Conservation (phyloP, 1,140 invertebrate genomes). For the Neuroterus valhalla region DNA sequence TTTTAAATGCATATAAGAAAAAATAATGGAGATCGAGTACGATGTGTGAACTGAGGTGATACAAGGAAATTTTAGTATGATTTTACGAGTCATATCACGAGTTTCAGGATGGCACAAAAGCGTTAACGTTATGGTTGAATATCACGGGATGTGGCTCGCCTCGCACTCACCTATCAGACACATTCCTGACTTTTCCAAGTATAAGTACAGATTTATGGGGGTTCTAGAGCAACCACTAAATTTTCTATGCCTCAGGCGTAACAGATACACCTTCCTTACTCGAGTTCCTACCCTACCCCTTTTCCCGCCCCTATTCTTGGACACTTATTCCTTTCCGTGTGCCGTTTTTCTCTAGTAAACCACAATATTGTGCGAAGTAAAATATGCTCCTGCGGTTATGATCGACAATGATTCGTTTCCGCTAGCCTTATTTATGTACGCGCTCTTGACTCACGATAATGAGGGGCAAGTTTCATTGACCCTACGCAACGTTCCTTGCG, state of each 20-base stretch:
- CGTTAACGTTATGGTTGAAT: slow-evolving; percentile 10
- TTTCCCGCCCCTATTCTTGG: background rate
- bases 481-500: background rate
- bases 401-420: slow-evolving; percentile 28
- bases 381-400: slow-evolving; percentile 21
- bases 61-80: slow-evolving; percentile 7
- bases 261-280: slow-evolving; percentile 19
- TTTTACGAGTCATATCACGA: background rate
- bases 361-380: slow-evolving; percentile 4
- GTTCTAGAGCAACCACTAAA: slow-evolving; percentile 27
- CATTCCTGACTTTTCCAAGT: slow-evolving; percentile 19
- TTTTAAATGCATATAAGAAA: too few relatives aligned
- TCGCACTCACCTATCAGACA: slow-evolving; percentile 1
- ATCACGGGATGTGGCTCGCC: slow-evolving; percentile 5
- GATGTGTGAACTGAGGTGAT: background rate
- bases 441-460: background rate
- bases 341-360: background rate
- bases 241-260: slow-evolving; percentile 25
- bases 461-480: background rate
- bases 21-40: background rate
- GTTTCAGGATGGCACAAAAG: background rate
- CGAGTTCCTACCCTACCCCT: background rate
- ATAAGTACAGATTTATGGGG: slow-evolving; percentile 16
- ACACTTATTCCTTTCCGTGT: background rate
- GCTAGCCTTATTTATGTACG: slow-evolving; percentile 15